phyloP scores from a whole-genome alignment of 2,113 vertebrate species.

The Monopterus albus region DNA sequence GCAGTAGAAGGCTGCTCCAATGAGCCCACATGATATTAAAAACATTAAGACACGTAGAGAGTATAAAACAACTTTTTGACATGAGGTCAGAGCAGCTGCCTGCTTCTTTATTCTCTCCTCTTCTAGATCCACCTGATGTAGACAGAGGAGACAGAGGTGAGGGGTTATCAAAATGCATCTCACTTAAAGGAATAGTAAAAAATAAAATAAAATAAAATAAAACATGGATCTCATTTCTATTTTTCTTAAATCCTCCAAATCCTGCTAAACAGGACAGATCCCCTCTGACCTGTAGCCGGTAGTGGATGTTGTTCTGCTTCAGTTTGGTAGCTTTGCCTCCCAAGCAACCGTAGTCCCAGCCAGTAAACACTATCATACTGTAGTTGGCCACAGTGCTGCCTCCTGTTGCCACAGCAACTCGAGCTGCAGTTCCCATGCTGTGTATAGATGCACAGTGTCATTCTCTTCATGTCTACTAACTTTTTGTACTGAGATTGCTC shows the following conservation, averaged over 20 bases:
- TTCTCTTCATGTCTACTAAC: too few relatives aligned
- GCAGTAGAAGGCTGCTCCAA: constrained; percentile 79
- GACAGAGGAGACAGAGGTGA: not conserved
- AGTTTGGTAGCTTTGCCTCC: constrained; percentile 78
- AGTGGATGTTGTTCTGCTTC: constrained; percentile 85
- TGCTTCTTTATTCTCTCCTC: constrained; percentile 78
- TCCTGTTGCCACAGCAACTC: constrained; percentile 83
- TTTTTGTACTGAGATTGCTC: not conserved
- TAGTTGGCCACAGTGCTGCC: constrained; percentile 81
- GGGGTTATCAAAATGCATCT: not conserved
- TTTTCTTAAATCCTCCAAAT: too few relatives aligned
- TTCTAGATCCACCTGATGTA: constrained; percentile 87
- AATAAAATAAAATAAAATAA: too few relatives aligned
- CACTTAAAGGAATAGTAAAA: not conserved
- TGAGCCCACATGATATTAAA: constrained; percentile 76
- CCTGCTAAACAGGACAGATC: constrained; percentile 16
- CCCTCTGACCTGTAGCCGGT: constrained; percentile 84
- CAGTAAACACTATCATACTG: constrained; percentile 85
- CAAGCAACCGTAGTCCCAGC: constrained; percentile 88
- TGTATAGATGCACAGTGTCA: constrained; percentile 6
- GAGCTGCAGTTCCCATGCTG: constrained; percentile 85
- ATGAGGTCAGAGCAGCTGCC: constrained; percentile 74
- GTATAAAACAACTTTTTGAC: constrained; percentile 75
- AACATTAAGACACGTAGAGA: constrained; percentile 71
- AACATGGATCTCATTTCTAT: too few relatives aligned